These are phyloP conservation scores for Prolemur simus DNA, from an alignment of 2,113 vertebrate species.

Conservation along the genomic window DNA sequence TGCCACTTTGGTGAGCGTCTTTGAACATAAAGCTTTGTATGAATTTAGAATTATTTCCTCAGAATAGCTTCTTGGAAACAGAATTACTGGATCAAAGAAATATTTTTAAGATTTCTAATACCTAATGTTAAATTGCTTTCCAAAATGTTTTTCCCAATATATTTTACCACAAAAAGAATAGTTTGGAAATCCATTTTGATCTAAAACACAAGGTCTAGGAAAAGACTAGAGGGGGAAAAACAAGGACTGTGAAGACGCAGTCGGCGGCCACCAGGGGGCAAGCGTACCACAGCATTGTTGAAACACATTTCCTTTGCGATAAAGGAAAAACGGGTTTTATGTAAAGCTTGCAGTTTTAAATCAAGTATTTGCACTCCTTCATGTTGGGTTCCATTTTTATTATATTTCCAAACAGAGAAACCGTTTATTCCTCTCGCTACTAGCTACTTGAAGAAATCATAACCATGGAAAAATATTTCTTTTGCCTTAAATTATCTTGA, in stretches of 20 bases:
- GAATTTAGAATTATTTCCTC: slow-evolving; percentile 42
- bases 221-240: neutral
- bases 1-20: neutral
- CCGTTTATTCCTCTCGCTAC: neutral
- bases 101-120: slow-evolving; percentile 27
- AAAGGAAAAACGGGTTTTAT: slow-evolving; percentile 51
- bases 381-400: slow-evolving; percentile 29
- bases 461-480: slow-evolving; percentile 29
- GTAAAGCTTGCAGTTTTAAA: slow-evolving; percentile 73
- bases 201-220: slow-evolving; percentile 6
- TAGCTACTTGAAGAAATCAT: slow-evolving; percentile 33
- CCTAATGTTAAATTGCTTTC: neutral
- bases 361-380: slow-evolving; percentile 59
- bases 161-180: slow-evolving; percentile 15
- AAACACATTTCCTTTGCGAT: slow-evolving; percentile 42
- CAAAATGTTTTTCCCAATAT: neutral
- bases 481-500: slow-evolving; percentile 37
- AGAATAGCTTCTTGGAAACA: slow-evolving; percentile 33
- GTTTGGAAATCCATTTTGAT: slow-evolving; percentile 28
- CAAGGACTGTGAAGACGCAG: neutral
- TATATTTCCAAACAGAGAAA: slow-evolving; percentile 28
- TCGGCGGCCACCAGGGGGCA: slow-evolving; percentile 81
- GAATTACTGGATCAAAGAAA: neutral
- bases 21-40: slow-evolving; percentile 35
- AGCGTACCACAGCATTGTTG: slow-evolving; percentile 29